Evolutionary conservation across 2,797 vertebrate genomes (phyloP), one percentile per base, ranked within the genome.

Genomic region (Cygnus olor): DNA sequence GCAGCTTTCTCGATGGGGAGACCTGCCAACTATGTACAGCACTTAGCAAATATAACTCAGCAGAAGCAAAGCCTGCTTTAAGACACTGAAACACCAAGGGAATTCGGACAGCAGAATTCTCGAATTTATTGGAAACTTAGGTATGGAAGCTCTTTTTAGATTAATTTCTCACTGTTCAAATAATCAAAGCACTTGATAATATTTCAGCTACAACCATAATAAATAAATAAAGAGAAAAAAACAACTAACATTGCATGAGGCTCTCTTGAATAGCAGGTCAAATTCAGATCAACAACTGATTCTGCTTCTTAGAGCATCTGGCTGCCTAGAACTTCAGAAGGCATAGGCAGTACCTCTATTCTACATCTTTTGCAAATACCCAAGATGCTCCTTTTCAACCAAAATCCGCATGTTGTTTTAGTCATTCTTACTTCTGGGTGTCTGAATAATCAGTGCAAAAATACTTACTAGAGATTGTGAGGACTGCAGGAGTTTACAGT

Each of bases 401-500:
- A 7, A 73, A 69, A 22, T 12, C 40, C 24, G 28, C 4, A 1
- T 4, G 38, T 17, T 34, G 12, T 22, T 85, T 57, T 38, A 45
- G 18, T 53, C 56, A 19, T 21, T 40, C 21, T 76, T n/a, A 30
- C 49, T 74, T 28, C 32, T 38, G 30, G 32, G 51, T 57, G 56
- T 40, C 57, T 38, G 54, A 80, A 64, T 34, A 58, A 68, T 63
- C 60, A 72, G 28, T 13, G 22, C 58, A 56, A 65, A 47, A 89
- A 73, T n/a, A 96, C 99, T 98, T 98, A 99, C 99, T 99, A 99
- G 44, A 99, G 98, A 95, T 99, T 99, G 97, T 99, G 99, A 21
- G 99, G 99, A 99, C 90, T 99, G 99, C 44, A 99, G 98, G 64
- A 99, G 98, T 92, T 99, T 98, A 94, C 99, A 99, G 96, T 99